Base-by-base conservation (phyloP, 2,888 invertebrate genomes). In the Drosophila demipolita region DNA sequence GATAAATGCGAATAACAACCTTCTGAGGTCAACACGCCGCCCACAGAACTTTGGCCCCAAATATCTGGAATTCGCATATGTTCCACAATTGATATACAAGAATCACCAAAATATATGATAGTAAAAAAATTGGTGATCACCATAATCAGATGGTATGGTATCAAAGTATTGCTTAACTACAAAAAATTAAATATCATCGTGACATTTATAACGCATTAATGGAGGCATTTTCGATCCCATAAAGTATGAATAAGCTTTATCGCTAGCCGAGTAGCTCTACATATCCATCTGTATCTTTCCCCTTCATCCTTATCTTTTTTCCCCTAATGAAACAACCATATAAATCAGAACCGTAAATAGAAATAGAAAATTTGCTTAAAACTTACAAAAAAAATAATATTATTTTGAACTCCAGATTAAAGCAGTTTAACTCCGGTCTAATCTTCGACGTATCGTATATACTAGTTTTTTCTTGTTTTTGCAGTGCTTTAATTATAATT, bases 401-500 rank as follows among this genome's bases (percentile, higher is more conserved):
- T 23, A 15, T 23, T 45, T 45, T 8, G 23, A 8, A 23, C 15
- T 45, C 45, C 20, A 8, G 1, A 23, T 15, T 15, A 23, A 45
- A 20, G 12, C 7, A 45, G 7, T 20, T 12, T 20, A 20, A 15
- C 3, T 15, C 15, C 20, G 20, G 7, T 45, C 15, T 45, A 45
- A 40, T 40, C n/a, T 40, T n/a, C n/a, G 9, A 2, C 2, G 17
- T 11, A 17, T 9, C 9, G n/a, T 7, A 45, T 3, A 15, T 15
- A 4, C 23, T 23, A 3, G 45, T 35, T 38, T 36, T 58, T 33
- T 50, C 33, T 67, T 60, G 50, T 26, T 58, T 64, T 33, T 54
- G 66, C 12, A 15, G 3, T 64, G 48, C 70, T 78, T 77, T 73
- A 74, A 80, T 77, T 83, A 79, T 74, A 79, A 79, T 88, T 83